phyloP scores from a whole-genome alignment of 2,888 invertebrate species.

The Anticlea derivata region DNA sequence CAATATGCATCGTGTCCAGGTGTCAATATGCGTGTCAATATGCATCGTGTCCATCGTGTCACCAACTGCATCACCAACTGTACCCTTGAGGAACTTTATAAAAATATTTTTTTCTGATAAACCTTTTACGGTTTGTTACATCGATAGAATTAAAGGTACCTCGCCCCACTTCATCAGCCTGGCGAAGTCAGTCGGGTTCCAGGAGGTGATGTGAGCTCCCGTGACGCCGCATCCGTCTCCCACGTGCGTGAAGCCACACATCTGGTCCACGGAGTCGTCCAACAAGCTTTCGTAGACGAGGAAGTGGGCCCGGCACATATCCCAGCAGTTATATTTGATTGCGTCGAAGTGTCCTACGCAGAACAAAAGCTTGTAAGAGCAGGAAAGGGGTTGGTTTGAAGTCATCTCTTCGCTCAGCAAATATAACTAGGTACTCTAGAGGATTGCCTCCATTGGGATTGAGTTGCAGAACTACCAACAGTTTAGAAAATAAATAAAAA shows the following conservation, averaged over 20 bases:
- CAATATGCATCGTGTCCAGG: no score
- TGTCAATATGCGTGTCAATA: no score
- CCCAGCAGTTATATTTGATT: slow-evolving; percentile 85
- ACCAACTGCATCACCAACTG: no score
- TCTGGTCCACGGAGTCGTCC: slow-evolving; percentile 90
- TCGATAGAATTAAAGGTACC: slow-evolving; percentile 59
- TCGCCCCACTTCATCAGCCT: slow-evolving; percentile 90
- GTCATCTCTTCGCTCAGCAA: slow-evolving; percentile 5
- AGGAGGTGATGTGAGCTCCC: slow-evolving; percentile 87
- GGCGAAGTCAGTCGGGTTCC: slow-evolving; percentile 89
- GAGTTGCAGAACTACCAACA: not conserved
- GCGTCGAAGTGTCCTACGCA: slow-evolving; percentile 87
- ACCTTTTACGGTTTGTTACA: no score
- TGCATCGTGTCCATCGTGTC: no score
- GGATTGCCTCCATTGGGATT: no score
- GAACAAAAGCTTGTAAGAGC: not conserved
- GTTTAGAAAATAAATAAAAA: not conserved
- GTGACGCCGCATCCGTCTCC: slow-evolving; percentile 86
- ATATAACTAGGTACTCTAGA: not conserved
- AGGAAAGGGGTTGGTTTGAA: not conserved
- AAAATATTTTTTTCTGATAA: no score
- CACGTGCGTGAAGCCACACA: slow-evolving; percentile 89
- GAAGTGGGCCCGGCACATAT: slow-evolving; percentile 88
- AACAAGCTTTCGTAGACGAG: slow-evolving; percentile 90
- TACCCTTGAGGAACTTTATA: no score